Evolutionary conservation across 1,140 invertebrate species (phyloP).

Genomic region (Bombus polaris): DNA sequence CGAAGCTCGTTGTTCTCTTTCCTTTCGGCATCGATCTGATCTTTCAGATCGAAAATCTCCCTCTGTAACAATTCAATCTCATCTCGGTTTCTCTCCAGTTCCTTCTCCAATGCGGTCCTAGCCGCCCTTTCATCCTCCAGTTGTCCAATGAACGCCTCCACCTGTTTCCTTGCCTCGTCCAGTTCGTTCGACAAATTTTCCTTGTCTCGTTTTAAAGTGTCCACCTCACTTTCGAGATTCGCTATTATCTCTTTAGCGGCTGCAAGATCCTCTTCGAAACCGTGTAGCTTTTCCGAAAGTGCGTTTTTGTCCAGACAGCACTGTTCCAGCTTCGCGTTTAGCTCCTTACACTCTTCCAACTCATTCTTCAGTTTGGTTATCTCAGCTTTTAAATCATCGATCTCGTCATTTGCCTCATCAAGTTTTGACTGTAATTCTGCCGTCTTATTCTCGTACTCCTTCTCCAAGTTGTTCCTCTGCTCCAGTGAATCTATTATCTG

Average conservation of each 20-base stretch:
- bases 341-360: not conserved
- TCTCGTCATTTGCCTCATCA: slow-evolving; percentile 57
- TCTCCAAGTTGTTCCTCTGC: slow-evolving; percentile 63
- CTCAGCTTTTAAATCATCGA: slow-evolving; percentile 41
- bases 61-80: slow-evolving; percentile 16
- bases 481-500: slow-evolving; percentile 69
- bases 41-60: slow-evolving; percentile 35
- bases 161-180: not conserved
- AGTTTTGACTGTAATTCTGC: slow-evolving; percentile 52
- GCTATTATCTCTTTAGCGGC: not conserved
- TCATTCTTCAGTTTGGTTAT: slow-evolving; percentile 45
- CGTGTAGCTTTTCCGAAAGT: slow-evolving; percentile 23
- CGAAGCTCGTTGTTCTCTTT: slow-evolving; percentile 27
- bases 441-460: slow-evolving; percentile 33
- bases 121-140: not conserved
- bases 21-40: not conserved
- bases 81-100: not conserved
- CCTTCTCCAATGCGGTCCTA: slow-evolving; percentile 3
- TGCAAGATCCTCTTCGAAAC: slow-evolving; percentile 44
- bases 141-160: not conserved
- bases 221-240: slow-evolving; percentile 16
- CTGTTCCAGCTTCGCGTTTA: slow-evolving; percentile 44
- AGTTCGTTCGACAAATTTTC: slow-evolving; percentile 46
- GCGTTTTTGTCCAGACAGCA: slow-evolving; percentile 16
- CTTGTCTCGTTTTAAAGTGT: slow-evolving; percentile 32